phyloP scores from a whole-genome alignment of 2,888 invertebrate genomes.

The Drosophila quasianomalipes region DNA sequence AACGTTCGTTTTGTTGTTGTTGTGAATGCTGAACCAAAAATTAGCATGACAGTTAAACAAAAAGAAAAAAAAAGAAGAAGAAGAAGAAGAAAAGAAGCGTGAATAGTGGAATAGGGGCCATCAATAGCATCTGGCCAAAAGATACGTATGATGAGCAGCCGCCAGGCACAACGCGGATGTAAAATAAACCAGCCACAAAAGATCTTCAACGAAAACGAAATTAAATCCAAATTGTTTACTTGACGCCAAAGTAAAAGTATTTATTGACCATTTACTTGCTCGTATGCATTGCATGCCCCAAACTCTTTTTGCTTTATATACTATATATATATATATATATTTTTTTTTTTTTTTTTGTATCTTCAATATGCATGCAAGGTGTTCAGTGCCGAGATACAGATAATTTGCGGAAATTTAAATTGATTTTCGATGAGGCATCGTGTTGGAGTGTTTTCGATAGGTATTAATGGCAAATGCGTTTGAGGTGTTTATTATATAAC shows the following conservation, averaged over 20 bases:
- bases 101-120: conserved; percentile 30
- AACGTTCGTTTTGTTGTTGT: conserved; percentile 14
- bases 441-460: conserved; percentile 37
- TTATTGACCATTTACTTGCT: conserved; percentile 14
- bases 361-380: conserved; percentile 57
- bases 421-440: conserved; percentile 35
- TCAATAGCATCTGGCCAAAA: conserved; percentile 43
- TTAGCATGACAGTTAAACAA: conserved; percentile 64
- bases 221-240: conserved; percentile 25
- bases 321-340: not conserved
- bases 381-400: conserved; percentile 19
- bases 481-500: conserved; percentile 23
- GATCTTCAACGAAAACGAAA: conserved; percentile 36
- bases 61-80: not conserved
- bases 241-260: conserved; percentile 37
- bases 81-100: conserved; percentile 17
- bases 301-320: not conserved
- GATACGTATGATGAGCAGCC: conserved; percentile 15
- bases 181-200: conserved; percentile 27
- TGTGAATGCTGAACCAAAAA: conserved; percentile 39
- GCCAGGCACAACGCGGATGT: conserved; percentile 47
- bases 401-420: conserved; percentile 25
- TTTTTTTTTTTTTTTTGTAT: conserved; percentile 8
- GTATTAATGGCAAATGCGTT: conserved; percentile 48
- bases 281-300: conserved; percentile 43